Conservation (phyloP, 2,888 invertebrate genomes). For the Rutpela maculata region DNA sequence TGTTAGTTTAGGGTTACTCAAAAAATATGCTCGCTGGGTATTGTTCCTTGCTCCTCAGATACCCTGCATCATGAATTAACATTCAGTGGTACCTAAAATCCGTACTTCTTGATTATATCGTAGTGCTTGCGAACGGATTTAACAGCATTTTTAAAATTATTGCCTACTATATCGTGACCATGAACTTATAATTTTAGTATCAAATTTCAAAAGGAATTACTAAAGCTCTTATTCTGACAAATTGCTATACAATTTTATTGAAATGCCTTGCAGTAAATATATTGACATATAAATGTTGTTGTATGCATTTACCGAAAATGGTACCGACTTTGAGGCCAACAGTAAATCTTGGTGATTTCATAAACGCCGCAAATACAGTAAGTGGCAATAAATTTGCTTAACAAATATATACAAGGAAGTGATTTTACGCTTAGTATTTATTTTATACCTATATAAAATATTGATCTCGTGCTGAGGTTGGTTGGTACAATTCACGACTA, state of each 20-base stretch:
- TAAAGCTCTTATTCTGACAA: slow-evolving; percentile 22
- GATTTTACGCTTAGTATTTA: neutral
- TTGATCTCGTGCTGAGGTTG: neutral
- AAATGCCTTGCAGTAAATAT: slow-evolving; percentile 13
- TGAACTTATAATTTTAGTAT: slow-evolving; percentile 12
- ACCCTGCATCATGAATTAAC: no score
- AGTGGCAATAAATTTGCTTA: slow-evolving; percentile 20
- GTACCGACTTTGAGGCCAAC: slow-evolving; percentile 21
- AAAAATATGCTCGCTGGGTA: no score
- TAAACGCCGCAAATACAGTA: neutral
- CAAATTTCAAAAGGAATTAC: slow-evolving; percentile 28
- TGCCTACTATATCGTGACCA: neutral
- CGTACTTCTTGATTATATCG: neutral
- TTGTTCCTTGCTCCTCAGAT: no score
- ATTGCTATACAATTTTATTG: slow-evolving; percentile 33
- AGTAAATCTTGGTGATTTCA: slow-evolving; percentile 15
- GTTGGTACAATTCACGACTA: neutral
- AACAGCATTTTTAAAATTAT: no score
- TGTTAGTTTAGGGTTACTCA: no score
- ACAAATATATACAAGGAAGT: slow-evolving; percentile 2
- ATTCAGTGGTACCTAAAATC: no score
- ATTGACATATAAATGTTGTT: slow-evolving; percentile 22
- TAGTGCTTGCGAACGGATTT: no score
- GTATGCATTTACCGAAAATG: slow-evolving; percentile 28
- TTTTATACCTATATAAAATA: neutral